Evolutionary conservation across 1,140 invertebrate genomes (phyloP), one percentile per base, ranked within the genome.

Genomic region (Caenorhabditis latens): DNA sequence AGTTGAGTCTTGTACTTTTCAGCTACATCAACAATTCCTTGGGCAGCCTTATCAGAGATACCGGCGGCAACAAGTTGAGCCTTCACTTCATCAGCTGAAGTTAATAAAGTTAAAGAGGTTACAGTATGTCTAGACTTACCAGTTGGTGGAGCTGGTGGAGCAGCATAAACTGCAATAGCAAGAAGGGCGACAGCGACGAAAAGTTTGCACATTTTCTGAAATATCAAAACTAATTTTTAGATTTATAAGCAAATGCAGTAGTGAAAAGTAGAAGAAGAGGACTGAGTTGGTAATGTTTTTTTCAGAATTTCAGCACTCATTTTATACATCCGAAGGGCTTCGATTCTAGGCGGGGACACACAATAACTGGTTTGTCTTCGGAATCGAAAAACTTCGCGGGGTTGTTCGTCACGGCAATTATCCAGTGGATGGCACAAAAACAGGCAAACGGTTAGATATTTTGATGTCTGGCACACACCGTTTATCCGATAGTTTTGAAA

Each of bases 1-100:
- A 79, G 46, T 14, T 79, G 71, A 79, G n/a, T n/a, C 71, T 79
- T 79, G 71, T 53, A 79, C 21, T 79, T 79, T n/a, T 79, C 71
- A 2, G 14, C 71, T 8, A 79, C n/a, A 13, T n/a, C 71, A 24
- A 79, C 46, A 24, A 79, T 53, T 79, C 46, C 71, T 0, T 40
- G 46, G 24, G 71, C 71, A 50, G 46, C n/a, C 4, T 9, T 53
- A 5, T 50, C 71, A 14, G 71, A 79, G 4, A 79, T 4, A 4
- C 71, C 71, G 24, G 71, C 71, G 9, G 16, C n/a, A 42, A 50
- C 46, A 21, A 79, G 43, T 79, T 79, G 46, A 21, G 46, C 46
- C 5, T 79, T 79, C n/a, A 79, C 46, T 11, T 79, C 71, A n/a
- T 79, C 71, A 24, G 71, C 71, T 79, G 71, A 43, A 71, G 46